Percentiles rank a stretch among this genome's conserved stretches.
phyloP scores from a whole-genome alignment of 2,888 invertebrate genomes.

The Gymnoscelis rufifasciata region DNA sequence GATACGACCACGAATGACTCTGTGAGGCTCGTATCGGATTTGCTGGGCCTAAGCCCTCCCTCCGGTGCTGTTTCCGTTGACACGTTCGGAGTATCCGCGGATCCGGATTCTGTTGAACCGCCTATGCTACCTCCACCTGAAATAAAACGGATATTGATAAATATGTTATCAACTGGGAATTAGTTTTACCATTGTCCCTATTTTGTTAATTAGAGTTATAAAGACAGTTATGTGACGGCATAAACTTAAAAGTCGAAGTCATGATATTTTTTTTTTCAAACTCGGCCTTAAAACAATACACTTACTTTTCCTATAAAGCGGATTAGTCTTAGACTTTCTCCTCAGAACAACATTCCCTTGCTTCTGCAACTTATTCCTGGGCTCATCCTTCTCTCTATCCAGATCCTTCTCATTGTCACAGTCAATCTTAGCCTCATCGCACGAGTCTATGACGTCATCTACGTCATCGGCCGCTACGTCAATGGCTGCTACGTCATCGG shows the following conservation, averaged over 20 bases:
- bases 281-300: slow-evolving; percentile 40
- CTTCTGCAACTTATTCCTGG: slow-evolving; percentile 53
- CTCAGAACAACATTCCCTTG: slow-evolving; percentile 79
- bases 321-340: slow-evolving; percentile 82
- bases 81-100: slow-evolving; percentile 39
- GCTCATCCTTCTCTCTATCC: slow-evolving; percentile 43
- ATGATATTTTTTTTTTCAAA: too few relatives aligned
- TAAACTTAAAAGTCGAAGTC: too few relatives aligned
- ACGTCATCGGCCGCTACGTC: slow-evolving; percentile 26
- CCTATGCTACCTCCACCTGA: slow-evolving; percentile 80
- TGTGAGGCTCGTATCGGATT: slow-evolving; percentile 93
- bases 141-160: too few relatives aligned
- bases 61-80: slow-evolving; percentile 46
- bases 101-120: slow-evolving; percentile 62
- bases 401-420: slow-evolving; percentile 60
- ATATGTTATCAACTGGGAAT: too few relatives aligned
- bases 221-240: too few relatives aligned
- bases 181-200: too few relatives aligned
- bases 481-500: slow-evolving; percentile 8
- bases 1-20: slow-evolving; percentile 92
- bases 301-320: slow-evolving; percentile 83
- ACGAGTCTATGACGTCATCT: slow-evolving; percentile 46
- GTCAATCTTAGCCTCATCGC: slow-evolving; percentile 56
- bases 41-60: slow-evolving; percentile 86
- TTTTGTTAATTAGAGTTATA: too few relatives aligned